Evolutionary conservation across 2,113 vertebrate species (phyloP).

Genomic region (Catharus minimus): DNA sequence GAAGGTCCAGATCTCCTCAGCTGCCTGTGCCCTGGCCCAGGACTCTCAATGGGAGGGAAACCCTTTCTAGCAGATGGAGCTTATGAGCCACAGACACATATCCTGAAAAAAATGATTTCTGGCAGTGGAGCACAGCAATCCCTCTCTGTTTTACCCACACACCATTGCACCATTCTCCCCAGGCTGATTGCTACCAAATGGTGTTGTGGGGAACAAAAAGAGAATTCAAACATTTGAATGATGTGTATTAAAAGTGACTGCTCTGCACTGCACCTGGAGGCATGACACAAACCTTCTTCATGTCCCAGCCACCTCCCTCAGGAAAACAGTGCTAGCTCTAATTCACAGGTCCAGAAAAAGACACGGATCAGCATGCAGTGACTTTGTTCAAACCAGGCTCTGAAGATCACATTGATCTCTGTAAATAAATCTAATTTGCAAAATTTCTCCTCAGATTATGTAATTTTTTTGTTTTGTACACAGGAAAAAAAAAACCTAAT

Average conservation of each 20-base stretch:
- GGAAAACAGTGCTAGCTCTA: background rate
- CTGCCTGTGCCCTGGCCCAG: background rate
- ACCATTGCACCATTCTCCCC: background rate
- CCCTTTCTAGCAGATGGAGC: background rate
- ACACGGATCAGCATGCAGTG: background rate
- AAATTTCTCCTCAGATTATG: background rate
- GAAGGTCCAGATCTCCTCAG: background rate
- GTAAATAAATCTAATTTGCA: background rate
- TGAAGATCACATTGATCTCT: background rate
- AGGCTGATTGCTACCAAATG: fast-evolving
- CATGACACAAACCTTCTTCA: background rate
- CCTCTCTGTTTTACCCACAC: background rate
- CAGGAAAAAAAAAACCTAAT: background rate
- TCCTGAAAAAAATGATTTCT: background rate
- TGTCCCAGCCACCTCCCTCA: background rate
- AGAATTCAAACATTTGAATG: background rate
- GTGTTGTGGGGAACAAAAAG: background rate
- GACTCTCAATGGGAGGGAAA: background rate
- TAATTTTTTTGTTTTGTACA: background rate
- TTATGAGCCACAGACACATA: background rate
- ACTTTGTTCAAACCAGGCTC: background rate
- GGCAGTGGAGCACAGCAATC: background rate
- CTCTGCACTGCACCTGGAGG: background rate
- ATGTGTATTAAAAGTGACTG: background rate
- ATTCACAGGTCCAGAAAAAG: background rate